Evolutionary conservation across 2,797 vertebrate species (phyloP).

Genomic region (Thaleichthys pacificus): DNA sequence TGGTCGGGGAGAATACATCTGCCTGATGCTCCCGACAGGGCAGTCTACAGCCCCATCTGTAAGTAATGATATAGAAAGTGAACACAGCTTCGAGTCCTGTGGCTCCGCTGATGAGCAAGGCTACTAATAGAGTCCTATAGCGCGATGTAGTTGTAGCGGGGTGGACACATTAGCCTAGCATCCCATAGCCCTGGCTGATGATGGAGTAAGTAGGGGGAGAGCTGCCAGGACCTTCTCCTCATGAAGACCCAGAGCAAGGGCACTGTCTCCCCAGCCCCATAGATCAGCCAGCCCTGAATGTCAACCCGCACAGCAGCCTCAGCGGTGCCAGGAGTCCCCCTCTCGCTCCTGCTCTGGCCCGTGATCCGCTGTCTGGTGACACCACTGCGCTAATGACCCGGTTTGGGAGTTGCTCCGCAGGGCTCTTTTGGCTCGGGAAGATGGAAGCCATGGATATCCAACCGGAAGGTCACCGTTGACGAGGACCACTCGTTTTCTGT

Average conservation of each 20-base stretch:
- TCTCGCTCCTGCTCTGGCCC: conserved; percentile 75
- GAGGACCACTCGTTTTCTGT: conserved; percentile 57
- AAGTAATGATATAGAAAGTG: conserved; percentile 1
- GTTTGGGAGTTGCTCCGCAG: conserved; percentile 74
- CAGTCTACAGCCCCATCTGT: not conserved
- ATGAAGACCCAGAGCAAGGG: conserved; percentile 78
- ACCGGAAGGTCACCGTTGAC: conserved; percentile 76
- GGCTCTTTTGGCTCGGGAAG: conserved; percentile 77
- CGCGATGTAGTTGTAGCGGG: conserved; percentile 19
- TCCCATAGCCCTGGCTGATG: conserved; percentile 58
- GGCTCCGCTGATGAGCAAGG: conserved; percentile 19
- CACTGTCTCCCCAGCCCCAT: conserved; percentile 80
- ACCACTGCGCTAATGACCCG: conserved; percentile 79
- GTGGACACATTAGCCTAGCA: conserved; percentile 30
- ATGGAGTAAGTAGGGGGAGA: conserved; percentile 64
- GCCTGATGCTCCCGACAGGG: not conserved
- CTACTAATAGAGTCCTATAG: conserved; percentile 15
- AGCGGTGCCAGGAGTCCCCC: conserved; percentile 75
- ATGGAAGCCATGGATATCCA: conserved; percentile 77
- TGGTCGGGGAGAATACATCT: conserved; percentile 25
- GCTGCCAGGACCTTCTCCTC: conserved; percentile 72
- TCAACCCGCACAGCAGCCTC: conserved; percentile 76
- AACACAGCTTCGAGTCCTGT: conserved; percentile 11
- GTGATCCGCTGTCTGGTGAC: conserved; percentile 79
- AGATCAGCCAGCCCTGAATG: conserved; percentile 83